Evolutionary conservation across 2,888 invertebrate genomes (phyloP).

Genomic region (Deilephila elpenor): DNA sequence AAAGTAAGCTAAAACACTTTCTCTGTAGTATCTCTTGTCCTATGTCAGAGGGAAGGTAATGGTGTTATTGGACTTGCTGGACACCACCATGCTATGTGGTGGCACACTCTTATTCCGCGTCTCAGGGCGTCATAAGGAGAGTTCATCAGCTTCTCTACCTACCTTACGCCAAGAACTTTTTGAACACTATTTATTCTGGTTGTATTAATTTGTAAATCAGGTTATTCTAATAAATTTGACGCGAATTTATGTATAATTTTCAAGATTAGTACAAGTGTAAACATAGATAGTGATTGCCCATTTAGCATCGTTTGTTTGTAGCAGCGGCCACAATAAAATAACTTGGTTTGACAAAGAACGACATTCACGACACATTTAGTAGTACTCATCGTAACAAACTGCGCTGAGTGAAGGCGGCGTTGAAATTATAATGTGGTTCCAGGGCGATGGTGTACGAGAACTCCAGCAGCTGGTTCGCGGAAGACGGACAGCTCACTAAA

Average conservation of each 20-base stretch:
- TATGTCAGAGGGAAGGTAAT: background rate
- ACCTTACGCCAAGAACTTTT: no score
- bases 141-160: no score
- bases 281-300: no score
- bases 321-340: slow-evolving; percentile 9
- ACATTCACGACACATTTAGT: slow-evolving; percentile 13
- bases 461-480: slow-evolving; percentile 93
- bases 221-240: background rate
- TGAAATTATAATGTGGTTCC: slow-evolving; percentile 33
- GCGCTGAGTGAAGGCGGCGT: background rate
- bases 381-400: background rate
- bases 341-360: slow-evolving; percentile 9
- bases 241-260: background rate
- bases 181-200: no score
- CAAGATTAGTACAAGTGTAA: background rate
- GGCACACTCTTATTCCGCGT: no score
- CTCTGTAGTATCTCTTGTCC: no score
- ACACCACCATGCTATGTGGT: no score
- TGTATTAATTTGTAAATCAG: background rate
- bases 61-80: background rate
- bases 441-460: slow-evolving; percentile 95
- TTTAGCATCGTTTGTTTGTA: slow-evolving; percentile 18
- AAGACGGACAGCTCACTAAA: slow-evolving; percentile 92
- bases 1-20: slow-evolving; percentile 81
- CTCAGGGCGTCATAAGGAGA: no score